Percentiles rank a stretch among this genome's conserved stretches.
phyloP scores from a whole-genome alignment of 2,888 invertebrate species.

The Dryadula phaetusa region DNA sequence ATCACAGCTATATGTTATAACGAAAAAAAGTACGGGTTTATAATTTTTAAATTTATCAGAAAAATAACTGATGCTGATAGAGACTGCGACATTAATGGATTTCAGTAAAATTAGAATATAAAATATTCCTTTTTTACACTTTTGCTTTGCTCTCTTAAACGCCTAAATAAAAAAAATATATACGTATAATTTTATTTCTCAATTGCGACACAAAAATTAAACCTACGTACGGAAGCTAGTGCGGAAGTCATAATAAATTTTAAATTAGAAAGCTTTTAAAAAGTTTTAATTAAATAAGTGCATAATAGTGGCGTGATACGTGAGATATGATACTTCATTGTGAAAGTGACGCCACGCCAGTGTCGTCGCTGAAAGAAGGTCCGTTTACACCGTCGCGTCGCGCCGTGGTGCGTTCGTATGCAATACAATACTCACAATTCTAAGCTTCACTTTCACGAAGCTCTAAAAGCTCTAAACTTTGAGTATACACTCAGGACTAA shows the following conservation, averaged over 20 bases:
- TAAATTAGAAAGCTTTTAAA: constrained; percentile 13
- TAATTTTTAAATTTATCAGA: no score
- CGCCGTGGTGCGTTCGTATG: constrained; percentile 21
- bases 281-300: constrained; percentile 7
- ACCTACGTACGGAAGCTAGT: not conserved
- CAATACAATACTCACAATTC: constrained; percentile 33
- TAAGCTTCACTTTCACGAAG: constrained; percentile 27
- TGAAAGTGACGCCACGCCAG: constrained; percentile 36
- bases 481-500: constrained; percentile 3
- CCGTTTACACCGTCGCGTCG: constrained; percentile 15
- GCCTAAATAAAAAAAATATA: not conserved
- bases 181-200: no score
- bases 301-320: constrained; percentile 23
- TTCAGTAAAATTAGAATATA: not conserved
- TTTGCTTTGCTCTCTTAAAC: no score
- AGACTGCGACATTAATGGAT: not conserved
- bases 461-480: constrained; percentile 18
- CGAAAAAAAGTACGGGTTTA: not conserved
- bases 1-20: no score
- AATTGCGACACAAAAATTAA: not conserved
- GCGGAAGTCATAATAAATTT: not conserved
- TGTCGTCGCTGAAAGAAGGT: constrained; percentile 28
- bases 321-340: constrained; percentile 29
- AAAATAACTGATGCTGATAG: not conserved
- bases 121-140: no score